phyloP scores from a whole-genome alignment of 2,888 invertebrate species.

The Ophion ventricosus region DNA sequence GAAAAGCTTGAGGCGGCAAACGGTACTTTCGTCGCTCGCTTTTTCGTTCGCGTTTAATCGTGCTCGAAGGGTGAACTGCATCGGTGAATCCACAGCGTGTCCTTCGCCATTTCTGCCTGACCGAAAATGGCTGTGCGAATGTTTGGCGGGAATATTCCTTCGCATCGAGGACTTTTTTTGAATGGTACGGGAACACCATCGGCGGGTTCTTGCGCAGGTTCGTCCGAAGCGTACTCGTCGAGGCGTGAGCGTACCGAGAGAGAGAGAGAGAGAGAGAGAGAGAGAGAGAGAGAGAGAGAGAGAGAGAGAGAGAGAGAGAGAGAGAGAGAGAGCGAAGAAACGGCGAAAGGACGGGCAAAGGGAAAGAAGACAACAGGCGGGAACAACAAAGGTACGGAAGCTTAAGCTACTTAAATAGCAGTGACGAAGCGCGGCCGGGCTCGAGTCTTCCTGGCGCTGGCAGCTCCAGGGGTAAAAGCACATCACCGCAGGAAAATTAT shows the following conservation, averaged over 20 bases:
- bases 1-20: slow-evolving; percentile 53
- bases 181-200: background rate
- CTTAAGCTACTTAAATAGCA: slow-evolving; percentile 32
- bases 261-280: too few relatives aligned
- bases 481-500: slow-evolving; percentile 50
- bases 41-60: slow-evolving; percentile 74
- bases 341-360: slow-evolving; percentile 18
- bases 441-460: slow-evolving; percentile 21
- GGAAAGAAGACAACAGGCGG: slow-evolving; percentile 18
- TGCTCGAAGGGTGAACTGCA: slow-evolving; percentile 61
- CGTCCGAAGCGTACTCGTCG: slow-evolving; percentile 6
- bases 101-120: background rate
- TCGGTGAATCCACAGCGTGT: slow-evolving; percentile 11
- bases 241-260: slow-evolving; percentile 6
- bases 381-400: slow-evolving; percentile 20
- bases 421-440: slow-evolving; percentile 1
- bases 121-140: slow-evolving; percentile 37
- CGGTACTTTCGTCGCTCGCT: slow-evolving; percentile 33
- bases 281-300: too few relatives aligned
- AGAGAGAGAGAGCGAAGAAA: slow-evolving; percentile 12
- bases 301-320: too few relatives aligned
- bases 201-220: background rate
- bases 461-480: slow-evolving; percentile 46
- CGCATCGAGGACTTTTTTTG: slow-evolving; percentile 2
- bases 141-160: slow-evolving; percentile 52